Percentiles rank a stretch among this genome's conserved stretches.
Conservation (phyloP, 2,888 invertebrate species). For the Cephus pygmeus region DNA sequence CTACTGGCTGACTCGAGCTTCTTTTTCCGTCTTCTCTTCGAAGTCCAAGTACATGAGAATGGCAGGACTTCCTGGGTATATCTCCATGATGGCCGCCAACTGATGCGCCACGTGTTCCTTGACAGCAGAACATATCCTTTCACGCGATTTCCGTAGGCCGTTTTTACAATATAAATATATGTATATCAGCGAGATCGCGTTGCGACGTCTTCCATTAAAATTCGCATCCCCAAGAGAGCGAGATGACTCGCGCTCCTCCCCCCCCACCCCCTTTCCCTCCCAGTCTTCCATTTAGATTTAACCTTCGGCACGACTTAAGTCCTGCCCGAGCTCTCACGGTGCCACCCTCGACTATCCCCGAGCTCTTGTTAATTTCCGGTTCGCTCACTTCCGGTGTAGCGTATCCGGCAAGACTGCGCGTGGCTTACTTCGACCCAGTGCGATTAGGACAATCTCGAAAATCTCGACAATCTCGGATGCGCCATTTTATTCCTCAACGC, state of each 20-base stretch:
- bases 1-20: no score
- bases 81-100: no score
- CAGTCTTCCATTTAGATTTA: constrained; percentile 1
- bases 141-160: not conserved
- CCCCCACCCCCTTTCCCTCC: not conserved
- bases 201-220: constrained; percentile 3
- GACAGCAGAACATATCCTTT: not conserved
- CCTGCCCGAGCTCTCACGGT: not conserved
- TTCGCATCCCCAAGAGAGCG: not conserved
- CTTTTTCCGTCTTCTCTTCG: no score
- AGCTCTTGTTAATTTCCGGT: not conserved
- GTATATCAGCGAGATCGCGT: not conserved
- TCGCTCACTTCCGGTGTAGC: not conserved
- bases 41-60: no score
- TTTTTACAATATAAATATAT: not conserved
- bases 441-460: no score
- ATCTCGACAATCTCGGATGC: no score
- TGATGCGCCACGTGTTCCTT: no score
- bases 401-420: not conserved
- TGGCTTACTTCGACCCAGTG: no score
- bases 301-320: not conserved
- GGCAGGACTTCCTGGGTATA: no score
- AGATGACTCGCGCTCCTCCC: not conserved
- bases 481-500: no score
- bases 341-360: not conserved